Evolutionary conservation across 2,113 vertebrate species (phyloP).

Genomic region (Dolichallabes microphthalmus): DNA sequence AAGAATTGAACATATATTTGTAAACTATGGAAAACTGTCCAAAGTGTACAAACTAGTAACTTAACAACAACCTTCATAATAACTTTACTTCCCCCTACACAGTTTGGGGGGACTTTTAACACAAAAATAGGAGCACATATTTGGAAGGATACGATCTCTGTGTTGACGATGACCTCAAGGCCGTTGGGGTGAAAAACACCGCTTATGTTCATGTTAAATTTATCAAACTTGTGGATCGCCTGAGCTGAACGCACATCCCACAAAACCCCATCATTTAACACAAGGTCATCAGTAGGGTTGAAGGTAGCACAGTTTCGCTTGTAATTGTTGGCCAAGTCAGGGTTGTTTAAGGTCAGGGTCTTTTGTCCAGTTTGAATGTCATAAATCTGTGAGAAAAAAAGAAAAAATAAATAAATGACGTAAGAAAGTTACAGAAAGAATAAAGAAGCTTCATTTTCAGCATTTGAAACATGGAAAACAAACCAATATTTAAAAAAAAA

Average conservation of each 20-base stretch:
- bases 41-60: background rate
- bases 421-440: background rate
- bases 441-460: background rate
- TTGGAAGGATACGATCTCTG: conserved; percentile 93
- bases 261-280: conserved; percentile 96
- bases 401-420: conserved; percentile 48
- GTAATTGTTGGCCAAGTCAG: conserved; percentile 99
- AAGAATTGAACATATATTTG: conserved; percentile 59
- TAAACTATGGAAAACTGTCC: background rate
- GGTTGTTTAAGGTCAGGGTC: conserved; percentile 94
- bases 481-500: background rate
- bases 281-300: conserved; percentile 97
- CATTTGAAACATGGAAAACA: background rate
- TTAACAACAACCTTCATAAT: background rate
- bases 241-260: conserved; percentile 96
- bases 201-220: conserved; percentile 99
- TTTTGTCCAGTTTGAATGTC: conserved; percentile 98
- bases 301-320: conserved; percentile 99
- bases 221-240: conserved; percentile 99
- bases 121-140: background rate
- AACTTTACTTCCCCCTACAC: too few species aligned
- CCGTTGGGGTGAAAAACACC: conserved; percentile 97
- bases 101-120: too few species aligned
- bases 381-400: conserved; percentile 85
- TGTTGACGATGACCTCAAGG: conserved; percentile 96